These are phyloP conservation scores for Parauchenoglanis ngamensis DNA, from an alignment of 2,797 vertebrate genomes.

Conservation along the genomic window DNA sequence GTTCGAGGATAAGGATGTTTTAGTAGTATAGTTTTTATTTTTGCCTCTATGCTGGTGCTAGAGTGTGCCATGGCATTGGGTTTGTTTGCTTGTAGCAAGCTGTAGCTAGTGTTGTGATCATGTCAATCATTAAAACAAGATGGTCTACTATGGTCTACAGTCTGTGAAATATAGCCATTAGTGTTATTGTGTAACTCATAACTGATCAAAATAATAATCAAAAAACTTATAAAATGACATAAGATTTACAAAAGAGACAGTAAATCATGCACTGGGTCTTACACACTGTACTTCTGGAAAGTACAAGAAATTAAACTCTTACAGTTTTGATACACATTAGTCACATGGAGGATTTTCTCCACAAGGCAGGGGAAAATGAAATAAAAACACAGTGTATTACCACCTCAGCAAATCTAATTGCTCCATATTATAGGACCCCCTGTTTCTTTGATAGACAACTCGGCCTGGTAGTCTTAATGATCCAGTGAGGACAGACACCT, in stretches of 20 bases:
- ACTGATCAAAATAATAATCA: background rate
- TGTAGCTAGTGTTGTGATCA: background rate
- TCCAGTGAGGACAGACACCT: constrained; percentile 29
- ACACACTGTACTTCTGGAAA: background rate
- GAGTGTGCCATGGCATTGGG: background rate
- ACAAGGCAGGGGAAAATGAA: constrained; percentile 24
- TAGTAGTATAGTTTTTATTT: background rate
- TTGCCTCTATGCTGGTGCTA: background rate
- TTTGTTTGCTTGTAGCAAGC: background rate
- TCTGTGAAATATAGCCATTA: background rate
- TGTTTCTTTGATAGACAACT: constrained; percentile 32
- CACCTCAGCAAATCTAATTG: constrained; percentile 20
- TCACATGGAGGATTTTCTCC: background rate
- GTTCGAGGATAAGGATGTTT: background rate
- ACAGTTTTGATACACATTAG: background rate
- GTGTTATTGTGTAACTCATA: background rate
- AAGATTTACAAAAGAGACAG: background rate
- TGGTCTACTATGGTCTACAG: background rate
- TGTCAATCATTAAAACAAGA: background rate
- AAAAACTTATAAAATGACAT: background rate
- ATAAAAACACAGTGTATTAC: constrained; percentile 28
- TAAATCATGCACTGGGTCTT: background rate
- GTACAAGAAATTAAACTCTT: background rate
- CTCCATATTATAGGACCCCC: constrained; percentile 24
- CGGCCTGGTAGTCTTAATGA: constrained; percentile 32